These are phyloP conservation scores for Edolisoma coerulescens DNA, from an alignment of 2,113 vertebrate genomes.

Conservation along the genomic window DNA sequence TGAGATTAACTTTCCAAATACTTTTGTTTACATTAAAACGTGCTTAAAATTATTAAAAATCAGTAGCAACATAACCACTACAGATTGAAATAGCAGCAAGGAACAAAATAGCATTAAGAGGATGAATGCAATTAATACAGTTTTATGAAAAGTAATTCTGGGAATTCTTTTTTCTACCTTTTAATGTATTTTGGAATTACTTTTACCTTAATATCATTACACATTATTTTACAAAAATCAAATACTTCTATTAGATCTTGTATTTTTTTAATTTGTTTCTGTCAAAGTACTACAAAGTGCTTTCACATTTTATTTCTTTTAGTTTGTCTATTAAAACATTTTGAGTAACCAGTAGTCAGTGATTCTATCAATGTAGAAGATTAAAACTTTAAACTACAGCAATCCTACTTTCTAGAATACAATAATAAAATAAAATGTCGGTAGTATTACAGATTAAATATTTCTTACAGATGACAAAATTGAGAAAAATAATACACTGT, in stretches of 20 bases:
- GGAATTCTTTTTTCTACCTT: background rate
- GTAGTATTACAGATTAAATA: background rate
- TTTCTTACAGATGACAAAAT: background rate
- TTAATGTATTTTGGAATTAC: background rate
- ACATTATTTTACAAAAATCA: background rate
- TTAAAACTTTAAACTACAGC: background rate
- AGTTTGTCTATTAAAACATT: background rate
- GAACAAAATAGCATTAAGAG: background rate
- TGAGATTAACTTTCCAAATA: background rate
- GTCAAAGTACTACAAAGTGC: background rate
- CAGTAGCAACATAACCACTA: background rate
- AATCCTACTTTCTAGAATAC: background rate
- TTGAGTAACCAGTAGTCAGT: background rate
- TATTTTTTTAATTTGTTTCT: background rate
- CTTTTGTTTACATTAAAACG: background rate
- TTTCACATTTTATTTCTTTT: background rate
- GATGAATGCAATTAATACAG: background rate
- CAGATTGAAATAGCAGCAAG: background rate
- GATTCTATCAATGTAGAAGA: background rate
- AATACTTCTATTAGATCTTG: background rate
- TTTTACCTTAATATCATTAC: background rate
- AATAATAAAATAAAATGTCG: background rate
- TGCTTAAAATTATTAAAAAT: background rate
- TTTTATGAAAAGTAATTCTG: background rate
- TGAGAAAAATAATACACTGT: background rate